Conservation (phyloP, 2,113 vertebrate genomes). For the Pampusana beccarii region DNA sequence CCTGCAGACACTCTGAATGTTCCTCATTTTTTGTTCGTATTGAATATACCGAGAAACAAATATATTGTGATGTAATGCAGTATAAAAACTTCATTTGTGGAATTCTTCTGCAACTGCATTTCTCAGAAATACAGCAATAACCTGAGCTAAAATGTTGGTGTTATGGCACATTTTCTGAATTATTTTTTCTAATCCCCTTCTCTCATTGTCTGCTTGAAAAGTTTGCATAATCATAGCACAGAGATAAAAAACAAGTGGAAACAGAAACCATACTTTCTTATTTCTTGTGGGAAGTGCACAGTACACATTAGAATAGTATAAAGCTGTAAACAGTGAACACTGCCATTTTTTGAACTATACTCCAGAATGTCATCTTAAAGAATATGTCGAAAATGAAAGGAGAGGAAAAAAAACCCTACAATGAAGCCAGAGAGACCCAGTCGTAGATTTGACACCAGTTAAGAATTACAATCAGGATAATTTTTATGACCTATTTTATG, state of each 20-base stretch:
- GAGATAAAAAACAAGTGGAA: background rate
- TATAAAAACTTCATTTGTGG: background rate
- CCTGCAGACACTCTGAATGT: background rate
- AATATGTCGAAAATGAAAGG: background rate
- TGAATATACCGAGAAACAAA: constrained; percentile 5
- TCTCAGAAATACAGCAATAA: constrained; percentile 2
- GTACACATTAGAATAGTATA: background rate
- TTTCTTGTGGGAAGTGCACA: background rate
- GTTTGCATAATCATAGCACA: background rate
- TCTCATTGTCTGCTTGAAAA: background rate
- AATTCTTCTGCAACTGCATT: background rate
- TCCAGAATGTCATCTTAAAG: background rate
- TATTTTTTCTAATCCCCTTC: background rate
- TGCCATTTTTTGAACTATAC: background rate
- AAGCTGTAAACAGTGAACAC: background rate
- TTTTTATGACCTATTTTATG: background rate
- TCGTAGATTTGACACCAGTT: background rate
- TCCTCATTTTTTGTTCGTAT: background rate
- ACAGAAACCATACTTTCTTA: background rate
- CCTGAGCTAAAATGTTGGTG: background rate
- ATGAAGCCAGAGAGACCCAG: background rate
- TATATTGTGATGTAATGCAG: background rate
- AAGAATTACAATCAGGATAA: background rate
- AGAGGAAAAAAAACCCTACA: background rate
- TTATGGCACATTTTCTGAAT: background rate